Conservation (phyloP, 2,888 invertebrate species). For the Dryobotodes eremita region DNA sequence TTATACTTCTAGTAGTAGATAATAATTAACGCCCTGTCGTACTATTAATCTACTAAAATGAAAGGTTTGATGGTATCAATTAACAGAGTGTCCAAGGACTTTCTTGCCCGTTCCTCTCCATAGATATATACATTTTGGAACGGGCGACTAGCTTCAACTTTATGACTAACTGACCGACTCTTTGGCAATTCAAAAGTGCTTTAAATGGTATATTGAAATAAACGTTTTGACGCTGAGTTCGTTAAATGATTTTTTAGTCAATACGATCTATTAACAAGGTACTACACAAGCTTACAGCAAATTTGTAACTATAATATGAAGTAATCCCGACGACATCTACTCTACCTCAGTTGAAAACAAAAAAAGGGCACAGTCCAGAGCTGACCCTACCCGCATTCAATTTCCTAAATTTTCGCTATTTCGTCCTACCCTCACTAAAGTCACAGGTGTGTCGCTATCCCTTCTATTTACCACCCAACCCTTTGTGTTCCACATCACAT, state of each 20-base stretch:
- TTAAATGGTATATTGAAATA: background rate
- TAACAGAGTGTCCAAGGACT: background rate
- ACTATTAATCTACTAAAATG: background rate
- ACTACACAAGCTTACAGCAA: background rate
- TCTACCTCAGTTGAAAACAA: slow-evolving; percentile 20
- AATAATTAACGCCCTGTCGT: background rate
- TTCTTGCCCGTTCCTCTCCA: background rate
- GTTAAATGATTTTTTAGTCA: background rate
- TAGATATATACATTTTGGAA: background rate
- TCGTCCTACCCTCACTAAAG: slow-evolving; percentile 56
- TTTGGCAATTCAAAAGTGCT: background rate
- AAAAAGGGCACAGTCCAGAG: slow-evolving; percentile 30
- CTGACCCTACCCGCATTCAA: slow-evolving; percentile 47
- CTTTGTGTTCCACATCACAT: slow-evolving; percentile 69
- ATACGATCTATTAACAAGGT: too few relatives aligned
- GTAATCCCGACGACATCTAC: background rate
- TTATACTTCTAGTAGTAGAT: background rate
- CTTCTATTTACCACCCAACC: slow-evolving; percentile 63
- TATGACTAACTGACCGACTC: background rate
- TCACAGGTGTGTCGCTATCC: slow-evolving; percentile 69
- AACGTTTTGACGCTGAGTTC: background rate
- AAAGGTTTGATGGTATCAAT: background rate
- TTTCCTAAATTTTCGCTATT: slow-evolving; percentile 63
- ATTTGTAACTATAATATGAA: background rate
- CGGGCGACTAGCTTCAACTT: too few relatives aligned